Base-by-base conservation (phyloP, 2,113 vertebrate species). In the Ancistrus triradiatus region DNA sequence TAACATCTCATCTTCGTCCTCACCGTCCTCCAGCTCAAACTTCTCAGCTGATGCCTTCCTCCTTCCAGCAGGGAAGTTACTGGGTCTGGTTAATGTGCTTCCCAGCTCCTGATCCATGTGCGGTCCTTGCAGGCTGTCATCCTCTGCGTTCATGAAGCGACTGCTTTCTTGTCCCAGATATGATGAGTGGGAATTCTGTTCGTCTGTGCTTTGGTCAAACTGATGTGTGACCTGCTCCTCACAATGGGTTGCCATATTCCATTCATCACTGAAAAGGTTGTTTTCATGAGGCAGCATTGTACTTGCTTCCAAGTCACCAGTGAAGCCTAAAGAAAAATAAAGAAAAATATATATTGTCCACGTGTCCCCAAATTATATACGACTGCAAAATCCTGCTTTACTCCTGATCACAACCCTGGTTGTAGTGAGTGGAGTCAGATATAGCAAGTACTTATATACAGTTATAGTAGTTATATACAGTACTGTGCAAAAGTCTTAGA, bases 181-280 rank as follows among this genome's bases (percentile, higher is more conserved):
- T 17, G 63, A 59, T 1, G 46, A 9, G 35, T 66, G 53, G 2
- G 33, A 19, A 21, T 66, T 21, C 6, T 11, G 33, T 15, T 49
- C 35, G 9, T 66, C 53, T 11, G 53, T 11, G 2, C 49, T 58
- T 58, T 27, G 55, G 46, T 58, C 47, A 6, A 38, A 22, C 22
- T 50, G 47, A 11, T 18, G 22, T 1, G 15, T 11, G 5, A 58
- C 19, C 53, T 66, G 64, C 24, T 66, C 64, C 6, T 66, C 64
- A 42, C 55, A 40, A 44, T 42, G 35, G 27, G 22, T 8, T 7
- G 44, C 55, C 33, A 59, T 15, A 6, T 28, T 58, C 64, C 64
- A 66, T 6, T 66, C 64, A 31, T 66, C 55, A 2, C 13, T 50
- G 44, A 59, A 50, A n/a, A 42, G 53, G 18, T 50, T 59, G 5